A percentile compares a stretch with the other conserved stretches of the same genome.
Conservation (phyloP, 2,888 invertebrate species). For the Laspeyria flexula region DNA sequence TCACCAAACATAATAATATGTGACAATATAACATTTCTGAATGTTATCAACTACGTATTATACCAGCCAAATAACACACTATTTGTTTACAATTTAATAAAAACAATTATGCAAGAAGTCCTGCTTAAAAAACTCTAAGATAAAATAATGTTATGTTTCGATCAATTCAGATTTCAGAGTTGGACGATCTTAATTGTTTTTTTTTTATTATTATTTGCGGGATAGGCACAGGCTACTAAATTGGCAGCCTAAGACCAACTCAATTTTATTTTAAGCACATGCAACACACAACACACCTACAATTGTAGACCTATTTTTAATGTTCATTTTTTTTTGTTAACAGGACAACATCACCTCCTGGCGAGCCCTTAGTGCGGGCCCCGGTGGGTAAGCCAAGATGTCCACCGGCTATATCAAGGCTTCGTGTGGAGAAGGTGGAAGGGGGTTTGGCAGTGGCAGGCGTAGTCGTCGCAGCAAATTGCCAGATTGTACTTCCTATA, state of each 20-base stretch:
- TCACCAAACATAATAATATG: conserved; percentile 34
- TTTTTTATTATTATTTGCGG: too few relatives aligned
- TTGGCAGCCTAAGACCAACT: background rate
- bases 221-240: background rate
- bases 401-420: conserved; percentile 89
- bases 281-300: background rate
- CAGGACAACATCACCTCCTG: conserved; percentile 83
- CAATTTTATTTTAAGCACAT: background rate
- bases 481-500: conserved; percentile 91
- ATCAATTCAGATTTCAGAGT: too few relatives aligned
- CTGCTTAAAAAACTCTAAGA: too few relatives aligned
- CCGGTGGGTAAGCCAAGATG: conserved; percentile 84
- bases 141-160: too few relatives aligned
- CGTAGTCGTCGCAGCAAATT: conserved; percentile 91
- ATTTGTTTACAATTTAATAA: background rate
- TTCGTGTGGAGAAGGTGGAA: conserved; percentile 91
- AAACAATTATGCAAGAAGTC: too few relatives aligned
- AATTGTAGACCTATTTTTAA: background rate
- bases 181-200: too few relatives aligned
- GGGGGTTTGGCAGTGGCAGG: conserved; percentile 92
- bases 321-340: conserved; percentile 34
- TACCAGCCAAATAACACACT: background rate
- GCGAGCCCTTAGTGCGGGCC: conserved; percentile 87
- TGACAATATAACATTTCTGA: conserved; percentile 9
- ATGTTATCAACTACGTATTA: conserved; percentile 16